Base-by-base conservation (phyloP, 1,140 invertebrate genomes). In the Panagrolaimus sp. region DNA sequence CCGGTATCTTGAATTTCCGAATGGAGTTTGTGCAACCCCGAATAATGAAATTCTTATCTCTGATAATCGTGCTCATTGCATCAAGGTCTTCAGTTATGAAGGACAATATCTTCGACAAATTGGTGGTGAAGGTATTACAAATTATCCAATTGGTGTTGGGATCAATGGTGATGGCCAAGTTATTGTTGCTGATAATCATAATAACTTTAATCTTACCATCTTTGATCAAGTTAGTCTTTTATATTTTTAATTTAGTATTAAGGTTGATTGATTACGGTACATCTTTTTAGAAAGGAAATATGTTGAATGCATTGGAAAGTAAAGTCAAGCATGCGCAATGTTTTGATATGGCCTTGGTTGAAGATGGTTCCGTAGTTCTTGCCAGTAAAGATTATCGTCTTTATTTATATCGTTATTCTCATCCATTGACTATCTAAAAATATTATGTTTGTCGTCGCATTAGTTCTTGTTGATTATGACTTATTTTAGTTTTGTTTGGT, bases 251-350 rank as follows among this genome's bases (percentile, higher is more conserved):
- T 8, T 12, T 10, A 43, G 0, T 8, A 46, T 17, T 2, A 4
- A 38, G 2, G 32, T 7, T 67, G 5, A 68, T 5, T n/a, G 7
- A 38, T 38, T 38, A 21, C n/a, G 28, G 7, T 3, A 0, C 86
- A 93, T 38, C 47, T 38, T 63, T 92, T 10, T 91, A 96, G 85
- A 93, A 98, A 78, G 95, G 95, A 0, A 91, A 93, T 78, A 86
- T 98, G 73, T 90, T 98, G 9, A 95, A 92, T 14, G 96, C 96
- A 5, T 87, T 98, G 46, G 96, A 99, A 84, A 95, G 92, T 79
- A 98, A 98, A 85, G 96, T 98, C 55, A 99, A 99, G 85, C 96
- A 98, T 84, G 96, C 96, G 28, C 96, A 99, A 84, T 98, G 96
- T 86, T 98, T 98, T 85, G 96, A 99, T 84, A 94, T 98, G 28